Percentiles rank a stretch among this genome's conserved stretches.
These are phyloP conservation scores for Aegotheles bennettii DNA, from an alignment of 2,113 vertebrate species.

Conservation along the genomic window DNA sequence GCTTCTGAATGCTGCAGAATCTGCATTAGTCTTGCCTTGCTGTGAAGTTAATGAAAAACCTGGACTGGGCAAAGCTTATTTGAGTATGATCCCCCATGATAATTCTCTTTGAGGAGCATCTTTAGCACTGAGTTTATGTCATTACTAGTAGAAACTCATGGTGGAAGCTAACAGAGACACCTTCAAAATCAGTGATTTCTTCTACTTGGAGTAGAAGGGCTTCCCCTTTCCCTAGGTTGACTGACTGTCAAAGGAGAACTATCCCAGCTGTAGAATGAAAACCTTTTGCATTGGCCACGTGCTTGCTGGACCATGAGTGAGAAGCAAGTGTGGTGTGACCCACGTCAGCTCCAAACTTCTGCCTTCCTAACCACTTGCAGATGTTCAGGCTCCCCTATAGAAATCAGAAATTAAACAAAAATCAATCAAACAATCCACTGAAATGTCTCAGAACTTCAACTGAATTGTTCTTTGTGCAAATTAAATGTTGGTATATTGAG, in stretches of 20 bases:
- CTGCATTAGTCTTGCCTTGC: background rate
- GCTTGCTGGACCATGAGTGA: background rate
- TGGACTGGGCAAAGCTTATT: background rate
- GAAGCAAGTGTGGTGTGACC: background rate
- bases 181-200: background rate
- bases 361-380: background rate
- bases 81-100: background rate
- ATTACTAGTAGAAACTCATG: background rate
- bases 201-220: background rate
- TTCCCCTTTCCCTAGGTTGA: background rate
- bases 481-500: background rate
- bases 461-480: background rate
- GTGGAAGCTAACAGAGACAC: background rate
- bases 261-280: background rate
- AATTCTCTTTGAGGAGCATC: background rate
- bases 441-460: background rate
- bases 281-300: background rate
- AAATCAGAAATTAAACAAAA: background rate
- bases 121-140: background rate
- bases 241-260: background rate
- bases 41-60: background rate
- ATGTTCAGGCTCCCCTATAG: background rate
- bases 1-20: background rate
- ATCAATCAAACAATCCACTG: background rate
- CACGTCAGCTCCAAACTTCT: background rate